Base-by-base conservation (phyloP, 2,888 invertebrate species). In the Ochropleura plecta region DNA sequence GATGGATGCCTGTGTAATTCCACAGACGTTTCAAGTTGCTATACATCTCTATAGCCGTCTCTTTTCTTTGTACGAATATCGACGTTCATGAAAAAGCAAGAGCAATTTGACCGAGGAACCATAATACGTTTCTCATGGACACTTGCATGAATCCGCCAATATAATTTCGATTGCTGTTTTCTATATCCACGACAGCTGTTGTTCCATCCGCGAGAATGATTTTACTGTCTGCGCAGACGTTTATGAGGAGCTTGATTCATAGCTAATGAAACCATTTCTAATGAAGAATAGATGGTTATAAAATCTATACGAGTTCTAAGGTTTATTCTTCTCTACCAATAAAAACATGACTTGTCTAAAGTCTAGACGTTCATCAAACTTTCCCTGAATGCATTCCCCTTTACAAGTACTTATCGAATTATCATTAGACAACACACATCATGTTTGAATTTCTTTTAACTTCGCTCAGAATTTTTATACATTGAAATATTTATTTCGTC, bases 1-100 rank as follows among this genome's bases (percentile, higher is more conserved):
- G 91, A 91, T 91, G 88, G 89, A 92, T 90, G 90, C 87, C 89
- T 86, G 84, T 85, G 89, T 85, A 87, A 88, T 89, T 85, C 78
- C 76, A 85, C 62, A 81, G 81, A 83, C 72, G 44, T 68, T 85
- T 85, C 62, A 68, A 75, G 76, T 64, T 62, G 65, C 57, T 70
- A 59, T 55, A 48, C 53, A 73, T 70, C 55, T 71, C 60, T 80
- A 62, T 79, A 82, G 46, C 62, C 49, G 55, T 76, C 73, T 76
- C 73, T 72, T 76, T 84, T 78, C 48, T 66, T 48, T 73, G 10
- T 30, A 46, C 46, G 70, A 76, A 83, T 65, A 76, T 0, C 48
- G 40, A n/a, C 20, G 42, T 49, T 18, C 51, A 53, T n/a, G 65
- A 79, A 82, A 79, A 77, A 66, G 68, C 66, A 49, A 51, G 53